These are phyloP conservation scores for Drosophila merina DNA, from an alignment of 2,888 invertebrate genomes.

Conservation along the genomic window DNA sequence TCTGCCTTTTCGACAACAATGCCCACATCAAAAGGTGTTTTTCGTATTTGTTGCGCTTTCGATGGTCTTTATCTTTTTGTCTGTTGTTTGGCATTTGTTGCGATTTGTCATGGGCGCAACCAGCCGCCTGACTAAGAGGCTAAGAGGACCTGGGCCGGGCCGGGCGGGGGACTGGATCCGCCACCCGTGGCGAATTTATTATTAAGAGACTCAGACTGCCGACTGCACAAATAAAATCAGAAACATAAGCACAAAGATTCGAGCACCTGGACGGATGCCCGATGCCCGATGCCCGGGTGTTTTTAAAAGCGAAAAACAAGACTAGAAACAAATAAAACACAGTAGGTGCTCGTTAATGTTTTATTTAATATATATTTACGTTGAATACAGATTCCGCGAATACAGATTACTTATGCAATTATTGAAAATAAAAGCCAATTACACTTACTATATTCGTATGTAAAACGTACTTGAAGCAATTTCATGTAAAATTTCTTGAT, in stretches of 20 bases:
- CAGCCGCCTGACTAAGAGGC: conserved; percentile 26
- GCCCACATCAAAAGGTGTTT: conserved; percentile 56
- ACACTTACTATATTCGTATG: no score
- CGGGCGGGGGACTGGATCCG: conserved; percentile 18
- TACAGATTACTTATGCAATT: background rate
- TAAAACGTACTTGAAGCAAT: no score
- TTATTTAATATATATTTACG: background rate
- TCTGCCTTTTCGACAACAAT: conserved; percentile 28
- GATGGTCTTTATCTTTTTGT: conserved; percentile 48
- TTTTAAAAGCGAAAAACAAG: conserved; percentile 9
- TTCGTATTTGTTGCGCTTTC: conserved; percentile 55
- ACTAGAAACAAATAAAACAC: conserved; percentile 16
- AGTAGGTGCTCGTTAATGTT: background rate
- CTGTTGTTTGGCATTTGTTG: conserved; percentile 51
- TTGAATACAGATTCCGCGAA: background rate
- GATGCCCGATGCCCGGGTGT: conserved; percentile 16
- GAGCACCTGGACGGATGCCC: conserved; percentile 50
- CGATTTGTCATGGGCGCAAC: conserved; percentile 59
- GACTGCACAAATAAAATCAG: conserved; percentile 55
- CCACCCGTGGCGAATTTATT: conserved; percentile 73
- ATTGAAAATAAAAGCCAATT: background rate
- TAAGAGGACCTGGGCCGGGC: background rate
- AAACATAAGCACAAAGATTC: conserved; percentile 36
- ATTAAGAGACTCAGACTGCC: conserved; percentile 50
- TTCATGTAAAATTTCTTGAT: background rate